Base-by-base conservation (phyloP, 2,113 vertebrate species). In the Grammomys dolichurus region DNA sequence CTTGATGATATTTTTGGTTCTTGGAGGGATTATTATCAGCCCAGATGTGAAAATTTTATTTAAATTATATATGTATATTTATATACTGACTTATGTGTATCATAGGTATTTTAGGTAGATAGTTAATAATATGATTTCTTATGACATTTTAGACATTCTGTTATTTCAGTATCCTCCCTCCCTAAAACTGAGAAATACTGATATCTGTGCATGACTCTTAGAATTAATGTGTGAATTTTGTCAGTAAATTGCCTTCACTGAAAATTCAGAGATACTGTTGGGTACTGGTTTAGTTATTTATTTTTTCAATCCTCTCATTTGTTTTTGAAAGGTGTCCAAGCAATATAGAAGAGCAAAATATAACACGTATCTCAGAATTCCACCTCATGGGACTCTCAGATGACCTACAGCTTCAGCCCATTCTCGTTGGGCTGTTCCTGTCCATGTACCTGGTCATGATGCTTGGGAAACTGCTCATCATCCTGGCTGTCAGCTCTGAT, bases 331-430 rank as follows among this genome's bases (percentile, higher is more conserved):
- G 89, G 24, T 90, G 60, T 80, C 60, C 46, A 80, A 67, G 9
- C 36, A 90, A 90, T 31, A 51, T 22, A 56, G 76, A 91, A 40
- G 24, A 33, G 43, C 48, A 81, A 54, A 91, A 91, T 43, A 17
- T 81, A 56, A 91, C 90, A 40, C 6, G 0, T 22, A 19, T 70
- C 77, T 81, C n/a, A 81, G 90, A 91, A 56, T 81, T 91, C 63
- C 63, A 91, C 40, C 90, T 91, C 17, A 80, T 91, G 65, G 48
- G 77, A 20, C 90, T 91, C 77, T 91, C 90, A 82, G 90, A 82
- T n/a, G 90, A 91, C 54, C 90, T 28, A 9, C 58, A 80, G 2
- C 33, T 90, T 24, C 89, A 93, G 40, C 82, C 40, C 43, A 48
- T 67, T 12, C 60, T 85, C 60, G 65, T 85, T 46, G 82, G 60